phyloP scores from a whole-genome alignment of 2,888 invertebrate species.

The Orthonevra nobilis region DNA sequence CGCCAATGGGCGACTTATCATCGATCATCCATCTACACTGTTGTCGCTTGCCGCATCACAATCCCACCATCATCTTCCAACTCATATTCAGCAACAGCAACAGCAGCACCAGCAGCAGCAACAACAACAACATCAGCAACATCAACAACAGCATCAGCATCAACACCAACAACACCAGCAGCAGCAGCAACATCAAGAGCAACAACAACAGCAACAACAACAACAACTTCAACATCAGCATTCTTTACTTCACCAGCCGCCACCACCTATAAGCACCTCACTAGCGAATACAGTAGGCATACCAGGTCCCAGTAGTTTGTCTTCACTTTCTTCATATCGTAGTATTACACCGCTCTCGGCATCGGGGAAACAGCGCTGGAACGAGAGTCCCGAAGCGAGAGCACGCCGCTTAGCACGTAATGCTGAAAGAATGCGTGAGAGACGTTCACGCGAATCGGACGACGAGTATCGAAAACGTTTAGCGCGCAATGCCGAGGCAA shows the following conservation, averaged over 20 bases:
- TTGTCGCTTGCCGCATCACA: constrained; percentile 77
- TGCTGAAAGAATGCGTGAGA: constrained; percentile 80
- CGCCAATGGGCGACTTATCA: constrained; percentile 78
- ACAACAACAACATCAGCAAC: no score
- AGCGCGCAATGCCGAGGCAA: constrained; percentile 79
- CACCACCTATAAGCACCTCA: constrained; percentile 19
- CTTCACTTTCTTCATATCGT: constrained; percentile 67
- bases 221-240: constrained; percentile 71
- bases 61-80: constrained; percentile 67
- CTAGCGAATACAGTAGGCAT: constrained; percentile 43
- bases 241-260: constrained; percentile 70
- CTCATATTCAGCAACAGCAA: constrained; percentile 71
- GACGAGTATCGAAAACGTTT: constrained; percentile 79
- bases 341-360: constrained; percentile 66
- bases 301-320: constrained; percentile 59
- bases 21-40: constrained; percentile 78
- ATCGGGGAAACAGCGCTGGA: constrained; percentile 77
- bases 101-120: constrained; percentile 67
- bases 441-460: constrained; percentile 79
- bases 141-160: constrained; percentile 46
- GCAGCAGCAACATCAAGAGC: constrained; percentile 74
- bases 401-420: constrained; percentile 79
- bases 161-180: constrained; percentile 72
- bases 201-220: constrained; percentile 74
- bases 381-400: constrained; percentile 80